Percentiles rank a stretch among this genome's conserved stretches.
phyloP scores from a whole-genome alignment of 2,888 invertebrate species.

The Hypselothyrea guttata region DNA sequence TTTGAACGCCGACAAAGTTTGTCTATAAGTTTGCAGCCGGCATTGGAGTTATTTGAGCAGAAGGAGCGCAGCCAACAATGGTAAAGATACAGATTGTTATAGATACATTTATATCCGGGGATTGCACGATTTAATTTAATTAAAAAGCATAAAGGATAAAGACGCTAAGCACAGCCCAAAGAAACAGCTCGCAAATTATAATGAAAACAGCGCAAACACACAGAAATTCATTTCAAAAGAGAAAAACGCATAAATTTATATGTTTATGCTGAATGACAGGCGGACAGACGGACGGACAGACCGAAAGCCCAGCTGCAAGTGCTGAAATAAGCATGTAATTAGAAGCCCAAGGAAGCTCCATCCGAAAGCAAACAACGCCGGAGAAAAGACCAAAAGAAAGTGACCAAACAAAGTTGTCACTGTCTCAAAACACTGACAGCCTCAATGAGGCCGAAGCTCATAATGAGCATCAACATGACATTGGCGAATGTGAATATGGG shows the following conservation, averaged over 20 bases:
- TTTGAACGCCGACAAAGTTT: too few relatives aligned
- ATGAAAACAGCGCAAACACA: too few relatives aligned
- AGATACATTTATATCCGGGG: too few relatives aligned
- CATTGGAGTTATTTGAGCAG: not conserved
- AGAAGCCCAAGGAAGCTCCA: not conserved
- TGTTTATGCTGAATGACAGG: slow-evolving; percentile 9
- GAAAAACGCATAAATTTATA: too few relatives aligned
- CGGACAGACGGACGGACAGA: too few relatives aligned
- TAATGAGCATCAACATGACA: not conserved
- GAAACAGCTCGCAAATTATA: too few relatives aligned
- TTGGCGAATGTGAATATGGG: not conserved
- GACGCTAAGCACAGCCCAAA: too few relatives aligned
- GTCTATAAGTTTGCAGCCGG: slow-evolving; percentile 5
- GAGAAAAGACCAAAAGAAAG: slow-evolving; percentile 2
- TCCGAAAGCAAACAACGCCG: not conserved
- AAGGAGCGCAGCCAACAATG: slow-evolving; percentile 6
- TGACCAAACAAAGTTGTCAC: slow-evolving; percentile 9
- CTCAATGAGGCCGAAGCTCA: too few relatives aligned
- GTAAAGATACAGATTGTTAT: slow-evolving; percentile 8
- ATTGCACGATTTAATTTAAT: too few relatives aligned
- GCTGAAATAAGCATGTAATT: too few relatives aligned
- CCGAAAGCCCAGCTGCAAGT: slow-evolving; percentile 1
- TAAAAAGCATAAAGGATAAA: not conserved
- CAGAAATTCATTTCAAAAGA: too few relatives aligned
- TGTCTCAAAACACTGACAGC: slow-evolving; percentile 1